Conservation (phyloP, 2,113 vertebrate genomes). For the Aleadryas rufinucha region DNA sequence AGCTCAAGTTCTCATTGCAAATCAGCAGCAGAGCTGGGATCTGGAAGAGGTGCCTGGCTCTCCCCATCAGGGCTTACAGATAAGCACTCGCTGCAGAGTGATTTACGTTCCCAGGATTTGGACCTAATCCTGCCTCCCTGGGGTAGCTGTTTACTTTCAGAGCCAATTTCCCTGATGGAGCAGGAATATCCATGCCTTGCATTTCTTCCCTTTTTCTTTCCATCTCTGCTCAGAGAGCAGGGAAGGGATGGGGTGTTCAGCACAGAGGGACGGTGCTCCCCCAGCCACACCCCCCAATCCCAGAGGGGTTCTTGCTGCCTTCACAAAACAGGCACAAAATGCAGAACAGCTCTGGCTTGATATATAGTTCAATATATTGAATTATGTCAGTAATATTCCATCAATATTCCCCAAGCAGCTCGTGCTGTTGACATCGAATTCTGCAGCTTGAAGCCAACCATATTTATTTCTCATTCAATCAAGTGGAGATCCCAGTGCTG, state of each 20-base stretch:
- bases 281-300: not conserved
- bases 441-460: not conserved
- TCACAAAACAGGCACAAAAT: not conserved
- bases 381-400: not conserved
- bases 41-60: not conserved
- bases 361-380: not conserved
- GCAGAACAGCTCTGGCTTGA: not conserved
- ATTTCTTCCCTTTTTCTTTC: not conserved
- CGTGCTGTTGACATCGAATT: not conserved
- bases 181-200: not conserved
- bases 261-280: not conserved
- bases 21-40: not conserved
- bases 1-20: not conserved
- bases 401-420: not conserved
- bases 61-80: not conserved
- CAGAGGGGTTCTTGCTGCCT: not conserved
- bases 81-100: not conserved
- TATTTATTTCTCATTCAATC: not conserved
- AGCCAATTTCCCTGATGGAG: not conserved
- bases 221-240: not conserved
- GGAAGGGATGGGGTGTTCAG: not conserved
- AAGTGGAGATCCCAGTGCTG: not conserved
- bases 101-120: not conserved
- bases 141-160: not conserved
- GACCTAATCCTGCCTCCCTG: not conserved